Base-by-base conservation (phyloP, 2,113 vertebrate genomes). In the Verasper variegatus region DNA sequence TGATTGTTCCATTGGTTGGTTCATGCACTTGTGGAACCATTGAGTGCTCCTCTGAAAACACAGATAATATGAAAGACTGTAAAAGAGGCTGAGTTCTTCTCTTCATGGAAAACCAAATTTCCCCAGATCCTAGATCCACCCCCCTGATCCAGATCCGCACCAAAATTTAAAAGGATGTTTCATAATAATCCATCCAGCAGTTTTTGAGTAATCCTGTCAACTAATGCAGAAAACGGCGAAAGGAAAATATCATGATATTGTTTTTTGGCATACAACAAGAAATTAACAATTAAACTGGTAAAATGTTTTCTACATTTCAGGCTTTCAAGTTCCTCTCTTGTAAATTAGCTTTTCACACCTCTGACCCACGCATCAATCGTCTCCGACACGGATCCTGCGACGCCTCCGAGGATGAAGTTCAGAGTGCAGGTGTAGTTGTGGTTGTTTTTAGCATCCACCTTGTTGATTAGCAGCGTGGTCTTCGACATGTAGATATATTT, bases 351-450 rank as follows among this genome's bases (percentile, higher is more conserved):
- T 14, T 49, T 24, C 87, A 92, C 37, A 98, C 97, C 95, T 83
- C 52, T 58, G 73, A 96, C 85, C 11, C 37, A 45, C 2, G 94
- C 88, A 0, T 68, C 18, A 11, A 97, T 93, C 0, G 91, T 93
- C 72, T 96, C 95, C 23, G 95, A 94, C 24, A 96, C 70, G 2
- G 74, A 91, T 7, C 93, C 94, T 0, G 27, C 73, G 45, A 91
- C 80, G 8, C 94, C 97, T 62, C 80, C 89, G 0, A 96, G 77
- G 0, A 31, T 85, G 68, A 96, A 96, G 0, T 74, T 85, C 68
- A 95, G 72, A 1, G 1, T 92, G 67, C 97, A 99, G 0, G 94
- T 96, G 68, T 97, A 98, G 47, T 61, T 68, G 54, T 93, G 93
- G n/a, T 78, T 60, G 55, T 97, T 90, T 0, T 86, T 26, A 4